These are phyloP conservation scores for Nemurella pictetii DNA, from an alignment of 2,888 invertebrate genomes.

Conservation along the genomic window DNA sequence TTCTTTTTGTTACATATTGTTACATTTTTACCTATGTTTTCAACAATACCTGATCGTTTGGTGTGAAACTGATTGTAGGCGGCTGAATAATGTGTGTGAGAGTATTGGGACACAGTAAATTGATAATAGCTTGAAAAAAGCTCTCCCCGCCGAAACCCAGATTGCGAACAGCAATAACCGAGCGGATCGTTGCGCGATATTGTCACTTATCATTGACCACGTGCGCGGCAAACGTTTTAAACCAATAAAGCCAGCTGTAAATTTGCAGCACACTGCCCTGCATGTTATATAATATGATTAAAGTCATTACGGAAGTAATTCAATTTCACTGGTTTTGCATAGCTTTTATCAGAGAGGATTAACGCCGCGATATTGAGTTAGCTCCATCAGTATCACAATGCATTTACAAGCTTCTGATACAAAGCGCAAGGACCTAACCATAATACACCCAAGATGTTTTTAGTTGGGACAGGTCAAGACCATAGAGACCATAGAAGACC, in stretches of 20 bases:
- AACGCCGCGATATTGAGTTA: slow-evolving; percentile 2
- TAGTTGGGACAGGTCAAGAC: slow-evolving; percentile 5
- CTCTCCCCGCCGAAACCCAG: not conserved
- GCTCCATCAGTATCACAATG: not conserved
- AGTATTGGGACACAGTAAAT: not conserved
- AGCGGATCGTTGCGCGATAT: not conserved
- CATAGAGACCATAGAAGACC: not conserved
- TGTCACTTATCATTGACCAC: not conserved
- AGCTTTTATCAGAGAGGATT: not conserved
- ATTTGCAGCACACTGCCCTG: not conserved
- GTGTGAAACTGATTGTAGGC: too few relatives aligned
- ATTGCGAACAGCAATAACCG: not conserved
- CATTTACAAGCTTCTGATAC: not conserved
- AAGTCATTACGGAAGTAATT: slow-evolving; percentile 10
- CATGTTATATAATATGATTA: not conserved
- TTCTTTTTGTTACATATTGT: too few relatives aligned
- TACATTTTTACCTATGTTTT: too few relatives aligned
- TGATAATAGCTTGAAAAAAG: not conserved
- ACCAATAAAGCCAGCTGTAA: not conserved
- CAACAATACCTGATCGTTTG: too few relatives aligned
- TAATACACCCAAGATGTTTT: not conserved
- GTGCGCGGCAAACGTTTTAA: not conserved
- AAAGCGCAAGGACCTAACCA: not conserved
- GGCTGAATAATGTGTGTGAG: too few relatives aligned
- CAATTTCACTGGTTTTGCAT: slow-evolving; percentile 8